These are phyloP conservation scores for Tubulanus polymorphus DNA, from an alignment of 2,888 invertebrate genomes.

Conservation along the genomic window DNA sequence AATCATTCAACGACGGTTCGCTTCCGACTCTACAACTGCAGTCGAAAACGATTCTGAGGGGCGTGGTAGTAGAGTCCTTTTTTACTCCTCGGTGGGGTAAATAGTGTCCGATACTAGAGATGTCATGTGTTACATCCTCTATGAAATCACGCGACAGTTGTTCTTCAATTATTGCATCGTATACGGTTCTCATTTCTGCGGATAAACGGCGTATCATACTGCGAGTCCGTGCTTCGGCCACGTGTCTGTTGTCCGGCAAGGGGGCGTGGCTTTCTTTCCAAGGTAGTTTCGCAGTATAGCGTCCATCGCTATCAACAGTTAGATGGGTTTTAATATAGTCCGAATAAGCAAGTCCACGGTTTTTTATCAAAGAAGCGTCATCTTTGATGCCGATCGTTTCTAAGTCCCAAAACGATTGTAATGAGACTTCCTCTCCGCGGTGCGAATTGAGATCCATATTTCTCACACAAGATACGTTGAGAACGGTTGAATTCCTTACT, in stretches of 20 bases:
- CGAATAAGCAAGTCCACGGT: too few species aligned
- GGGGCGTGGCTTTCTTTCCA: neutral
- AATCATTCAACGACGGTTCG: conserved; percentile 20
- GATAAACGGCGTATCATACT: neutral
- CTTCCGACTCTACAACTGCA: conserved; percentile 10
- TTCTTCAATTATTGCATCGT: neutral
- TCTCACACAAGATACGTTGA: too few species aligned
- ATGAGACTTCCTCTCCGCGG: too few species aligned
- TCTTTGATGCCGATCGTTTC: too few species aligned
- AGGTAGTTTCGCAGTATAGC: neutral
- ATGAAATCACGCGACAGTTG: neutral
- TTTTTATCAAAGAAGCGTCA: too few species aligned
- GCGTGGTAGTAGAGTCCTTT: conserved; percentile 19
- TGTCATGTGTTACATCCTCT: neutral
- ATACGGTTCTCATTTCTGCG: neutral
- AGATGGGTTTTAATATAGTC: too few species aligned
- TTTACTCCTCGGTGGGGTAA: conserved; percentile 19
- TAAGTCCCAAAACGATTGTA: too few species aligned
- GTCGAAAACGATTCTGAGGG: conserved; percentile 20
- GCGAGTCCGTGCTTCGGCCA: neutral
- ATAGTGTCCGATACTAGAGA: conserved; percentile 10
- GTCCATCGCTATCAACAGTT: neutral
- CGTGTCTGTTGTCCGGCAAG: neutral
- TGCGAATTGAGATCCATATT: too few species aligned
- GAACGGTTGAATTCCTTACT: too few species aligned